Evolutionary conservation across 2,888 invertebrate species (phyloP), one percentile per base, ranked within the genome.

Genomic region (Mimumesa dahlbomi): DNA sequence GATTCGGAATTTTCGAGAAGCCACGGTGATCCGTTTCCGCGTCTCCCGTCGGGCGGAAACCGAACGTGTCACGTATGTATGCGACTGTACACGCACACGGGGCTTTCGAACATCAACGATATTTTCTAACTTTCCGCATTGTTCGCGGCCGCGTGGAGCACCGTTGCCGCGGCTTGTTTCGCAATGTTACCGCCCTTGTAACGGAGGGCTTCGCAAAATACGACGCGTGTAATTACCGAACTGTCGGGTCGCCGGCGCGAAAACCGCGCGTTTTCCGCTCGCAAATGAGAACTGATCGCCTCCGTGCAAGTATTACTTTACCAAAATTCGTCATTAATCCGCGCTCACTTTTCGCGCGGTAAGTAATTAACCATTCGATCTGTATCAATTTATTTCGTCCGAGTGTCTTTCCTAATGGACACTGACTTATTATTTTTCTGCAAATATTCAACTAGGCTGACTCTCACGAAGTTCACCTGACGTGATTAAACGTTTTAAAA

Each of bases 161-260:
- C n/a, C 40, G 40, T 19, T 7, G 16, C n/a, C n/a, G n/a, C n/a
- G n/a, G 16, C 6, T 19, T 18, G 40, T 19, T 18, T 42, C 31
- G 18, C 13, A 21, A 16, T 6, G 29, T 31, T 53, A 21, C 13
- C 7, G 34, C 42, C 2, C 19, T 0, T 34, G 9, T 21, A 46
- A 6, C 29, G 29, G 40, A 25, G 11, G 6, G 6, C 6, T 16
- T 34, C 6, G 19, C 31, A 31, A 40, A 45, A 40, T 38, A 11
- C 21, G 31, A 14, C 40, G 14, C 46, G n/a, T 22, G 14, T 13
- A 46, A 45, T 38, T 67, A 45, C 29, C 19, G 40, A 45, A 45
- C 31, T 36, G 18, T 18, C 6, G 48, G 34, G n/a, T 16, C 31
- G 25, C 9, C 16, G n/a, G 40, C n/a, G 16, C 13, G 16, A 18